These are phyloP conservation scores for Autographa pulchrina DNA, from an alignment of 2,888 invertebrate species.

Conservation along the genomic window DNA sequence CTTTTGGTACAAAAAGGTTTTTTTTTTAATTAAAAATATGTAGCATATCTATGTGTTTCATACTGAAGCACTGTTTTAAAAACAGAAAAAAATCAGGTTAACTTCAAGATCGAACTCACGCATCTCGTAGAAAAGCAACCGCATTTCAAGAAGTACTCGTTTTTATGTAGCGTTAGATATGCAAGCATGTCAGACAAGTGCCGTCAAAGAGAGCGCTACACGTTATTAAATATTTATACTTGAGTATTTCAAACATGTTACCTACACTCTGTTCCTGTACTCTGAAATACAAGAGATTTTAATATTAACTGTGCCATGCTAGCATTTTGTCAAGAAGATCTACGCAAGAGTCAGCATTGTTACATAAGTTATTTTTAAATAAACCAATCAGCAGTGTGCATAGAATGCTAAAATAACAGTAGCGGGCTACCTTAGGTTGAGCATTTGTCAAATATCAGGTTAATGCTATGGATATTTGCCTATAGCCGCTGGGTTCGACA, in stretches of 20 bases:
- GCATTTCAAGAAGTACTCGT: neutral
- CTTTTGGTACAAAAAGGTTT: too few relatives aligned
- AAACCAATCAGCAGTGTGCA: neutral
- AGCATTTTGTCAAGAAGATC: neutral
- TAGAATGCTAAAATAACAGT: neutral
- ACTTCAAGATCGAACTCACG: neutral
- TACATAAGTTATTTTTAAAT: neutral
- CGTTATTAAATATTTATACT: slow-evolving; percentile 8
- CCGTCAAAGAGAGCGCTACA: slow-evolving; percentile 6
- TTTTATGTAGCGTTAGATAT: neutral
- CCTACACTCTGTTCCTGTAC: neutral
- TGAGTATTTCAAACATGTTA: neutral
- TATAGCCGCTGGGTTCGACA: slow-evolving; percentile 7
- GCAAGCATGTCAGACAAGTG: slow-evolving; percentile 1
- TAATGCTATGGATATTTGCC: slow-evolving; percentile 6
- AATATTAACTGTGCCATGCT: neutral
- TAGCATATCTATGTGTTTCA: too few relatives aligned
- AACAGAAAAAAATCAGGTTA: neutral
- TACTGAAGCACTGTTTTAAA: too few relatives aligned
- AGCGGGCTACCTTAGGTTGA: neutral
- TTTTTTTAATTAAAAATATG: too few relatives aligned
- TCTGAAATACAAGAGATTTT: neutral
- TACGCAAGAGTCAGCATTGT: neutral
- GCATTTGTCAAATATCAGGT: slow-evolving; percentile 5
- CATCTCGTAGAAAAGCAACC: neutral